Base-by-base conservation (phyloP, 2,888 invertebrate species). In the Ochropacha duplaris region DNA sequence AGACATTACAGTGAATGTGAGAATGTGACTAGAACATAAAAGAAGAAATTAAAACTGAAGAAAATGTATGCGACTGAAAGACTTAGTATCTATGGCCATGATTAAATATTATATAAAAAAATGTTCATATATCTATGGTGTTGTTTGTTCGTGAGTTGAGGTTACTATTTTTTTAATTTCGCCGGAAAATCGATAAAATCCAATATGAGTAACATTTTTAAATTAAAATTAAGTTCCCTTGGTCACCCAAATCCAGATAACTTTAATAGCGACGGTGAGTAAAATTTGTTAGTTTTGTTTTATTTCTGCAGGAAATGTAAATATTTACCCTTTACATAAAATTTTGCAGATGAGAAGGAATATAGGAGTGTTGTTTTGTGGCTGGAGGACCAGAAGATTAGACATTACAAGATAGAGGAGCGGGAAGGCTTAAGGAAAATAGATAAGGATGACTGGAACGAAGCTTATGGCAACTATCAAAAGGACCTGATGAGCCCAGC, bases 301-400 rank as follows among this genome's bases (percentile, higher is more conserved):
- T 4, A 44, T 50, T 36, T 52, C 49, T 56, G 22, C 2, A 22
- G 22, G 16, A 22, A 16, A 51, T 56, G 52, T 50, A 8, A 19
- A 39, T 36, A 49, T 39, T 61, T 2, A 2, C 31, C 2, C 2
- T 31, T 6, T 31, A 12, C 6, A 31, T 2, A 12, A 31, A 31
- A 57, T 61, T 64, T 90, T 92, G 3, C 83, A 98, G 98, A 98
- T 91, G 94, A 95, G 68, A 94, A 94, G 63, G 95, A 96, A 74
- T 96, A 97, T 79, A 95, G 97, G 54, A 96, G 95, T 76, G 93
- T 98, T 24, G 94, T 98, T 22, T 87, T 96, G 1, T 99, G 99
- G 99, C 83, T 99, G 57, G 99, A 99, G 87, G 97, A 98, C 79
- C 98, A 98, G 83, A 98, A 97, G 88, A 98, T 99, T 67, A 95